Evolutionary conservation across 2,797 vertebrate species (phyloP).

Genomic region (Hydrophis major): DNA sequence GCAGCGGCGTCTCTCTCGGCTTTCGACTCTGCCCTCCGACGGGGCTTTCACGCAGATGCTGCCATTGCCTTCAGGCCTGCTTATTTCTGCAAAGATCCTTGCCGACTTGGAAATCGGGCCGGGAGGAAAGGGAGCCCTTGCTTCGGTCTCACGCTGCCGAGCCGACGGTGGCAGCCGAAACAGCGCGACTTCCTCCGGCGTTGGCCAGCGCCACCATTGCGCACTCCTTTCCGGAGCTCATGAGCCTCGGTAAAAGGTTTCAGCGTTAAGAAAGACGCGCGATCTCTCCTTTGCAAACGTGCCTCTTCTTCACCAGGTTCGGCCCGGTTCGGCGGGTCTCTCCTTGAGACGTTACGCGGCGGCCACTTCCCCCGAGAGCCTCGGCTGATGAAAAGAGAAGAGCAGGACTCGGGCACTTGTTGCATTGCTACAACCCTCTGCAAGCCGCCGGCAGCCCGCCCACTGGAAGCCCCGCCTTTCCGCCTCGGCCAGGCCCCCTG

Average conservation of each 20-base stretch:
- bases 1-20: conserved; percentile 36
- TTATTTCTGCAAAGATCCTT: neutral
- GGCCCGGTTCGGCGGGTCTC: neutral
- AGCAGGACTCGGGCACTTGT: conserved; percentile 41
- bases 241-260: neutral
- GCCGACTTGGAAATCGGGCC: neutral
- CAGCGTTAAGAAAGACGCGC: too few relatives aligned
- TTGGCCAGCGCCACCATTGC: conserved; percentile 45
- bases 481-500: neutral
- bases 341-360: neutral
- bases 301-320: neutral
- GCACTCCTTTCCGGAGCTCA: conserved; percentile 24
- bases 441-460: neutral
- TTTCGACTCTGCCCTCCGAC: neutral
- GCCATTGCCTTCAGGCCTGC: neutral
- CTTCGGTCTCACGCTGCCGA: neutral
- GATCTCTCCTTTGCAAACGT: too few relatives aligned
- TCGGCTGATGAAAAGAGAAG: neutral
- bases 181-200: conserved; percentile 18
- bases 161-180: neutral
- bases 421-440: conserved; percentile 28
- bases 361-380: neutral
- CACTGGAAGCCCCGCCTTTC: neutral
- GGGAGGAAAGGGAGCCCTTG: neutral
- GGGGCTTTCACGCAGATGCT: conserved; percentile 37